phyloP scores from a whole-genome alignment of 2,113 vertebrate genomes.

The Manacus vitellinus region DNA sequence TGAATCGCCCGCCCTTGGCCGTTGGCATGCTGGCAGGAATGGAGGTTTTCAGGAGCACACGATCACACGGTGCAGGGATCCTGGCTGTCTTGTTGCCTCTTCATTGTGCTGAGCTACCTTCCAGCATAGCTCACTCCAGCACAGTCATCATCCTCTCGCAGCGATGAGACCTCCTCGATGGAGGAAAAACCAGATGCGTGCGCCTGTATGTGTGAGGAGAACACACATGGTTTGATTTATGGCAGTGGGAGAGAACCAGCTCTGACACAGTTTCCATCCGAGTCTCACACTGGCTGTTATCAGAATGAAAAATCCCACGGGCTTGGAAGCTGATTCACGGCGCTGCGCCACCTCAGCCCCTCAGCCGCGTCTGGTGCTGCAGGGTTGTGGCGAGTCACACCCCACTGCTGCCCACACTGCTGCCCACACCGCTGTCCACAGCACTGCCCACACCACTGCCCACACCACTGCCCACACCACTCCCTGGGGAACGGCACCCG shows the following conservation, averaged over 20 bases:
- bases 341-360: background rate
- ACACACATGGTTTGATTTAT: constrained; percentile 58
- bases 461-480: rapidly evolving
- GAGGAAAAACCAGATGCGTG: constrained; percentile 22
- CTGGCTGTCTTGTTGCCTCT: background rate
- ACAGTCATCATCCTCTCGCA: background rate
- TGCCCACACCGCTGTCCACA: rapidly evolving
- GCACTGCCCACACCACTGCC: background rate
- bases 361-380: background rate
- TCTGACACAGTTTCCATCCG: constrained; percentile 29
- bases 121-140: background rate
- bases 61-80: rapidly evolving
- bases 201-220: background rate
- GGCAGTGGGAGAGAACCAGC: background rate
- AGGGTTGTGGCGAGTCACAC: rapidly evolving
- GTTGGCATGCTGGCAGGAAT: background rate
- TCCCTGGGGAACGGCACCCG: rapidly evolving
- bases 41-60: background rate
- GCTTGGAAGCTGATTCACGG: constrained; percentile 1
- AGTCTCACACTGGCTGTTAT: constrained; percentile 26
- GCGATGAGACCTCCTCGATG: background rate
- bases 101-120: background rate
- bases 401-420: background rate
- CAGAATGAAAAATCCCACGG: constrained; percentile 29
- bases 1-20: background rate